phyloP scores from a whole-genome alignment of 2,888 invertebrate genomes.

The Hemaris fuciformis region DNA sequence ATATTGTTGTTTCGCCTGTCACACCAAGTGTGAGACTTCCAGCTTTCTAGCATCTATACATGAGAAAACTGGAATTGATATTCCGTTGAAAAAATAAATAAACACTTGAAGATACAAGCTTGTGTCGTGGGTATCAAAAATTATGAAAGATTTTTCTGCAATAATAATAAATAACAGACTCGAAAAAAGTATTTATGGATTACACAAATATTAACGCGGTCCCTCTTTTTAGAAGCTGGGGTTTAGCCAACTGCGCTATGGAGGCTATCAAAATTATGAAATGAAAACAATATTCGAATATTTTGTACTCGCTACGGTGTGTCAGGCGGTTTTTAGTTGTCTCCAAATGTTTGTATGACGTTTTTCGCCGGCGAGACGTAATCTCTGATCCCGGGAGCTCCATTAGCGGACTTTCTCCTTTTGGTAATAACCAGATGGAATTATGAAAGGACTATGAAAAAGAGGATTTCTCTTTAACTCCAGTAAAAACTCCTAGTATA shows the following conservation, averaged over 20 bases:
- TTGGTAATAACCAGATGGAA: constrained; percentile 31
- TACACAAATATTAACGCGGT: too few relatives aligned
- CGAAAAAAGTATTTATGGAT: too few relatives aligned
- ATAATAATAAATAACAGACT: too few relatives aligned
- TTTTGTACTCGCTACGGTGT: neutral
- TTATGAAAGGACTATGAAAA: constrained; percentile 18
- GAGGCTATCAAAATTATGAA: neutral
- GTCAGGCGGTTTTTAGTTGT: neutral
- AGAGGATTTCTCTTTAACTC: neutral
- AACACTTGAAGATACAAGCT: too few relatives aligned
- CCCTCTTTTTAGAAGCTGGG: neutral
- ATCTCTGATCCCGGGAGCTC: constrained; percentile 32
- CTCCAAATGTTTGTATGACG: constrained; percentile 6
- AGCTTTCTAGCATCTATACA: too few relatives aligned
- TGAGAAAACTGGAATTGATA: too few relatives aligned
- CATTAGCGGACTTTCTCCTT: constrained; percentile 35
- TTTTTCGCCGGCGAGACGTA: constrained; percentile 38
- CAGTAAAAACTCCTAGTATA: neutral
- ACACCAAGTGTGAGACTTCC: too few relatives aligned
- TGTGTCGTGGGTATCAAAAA: too few relatives aligned
- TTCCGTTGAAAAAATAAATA: too few relatives aligned
- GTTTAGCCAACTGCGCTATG: too few relatives aligned
- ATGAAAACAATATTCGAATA: neutral
- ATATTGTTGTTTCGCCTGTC: too few relatives aligned
- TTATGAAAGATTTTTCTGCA: too few relatives aligned